Evolutionary conservation across 2,113 vertebrate species (phyloP).

Genomic region (Hirundichthys speculiger): DNA sequence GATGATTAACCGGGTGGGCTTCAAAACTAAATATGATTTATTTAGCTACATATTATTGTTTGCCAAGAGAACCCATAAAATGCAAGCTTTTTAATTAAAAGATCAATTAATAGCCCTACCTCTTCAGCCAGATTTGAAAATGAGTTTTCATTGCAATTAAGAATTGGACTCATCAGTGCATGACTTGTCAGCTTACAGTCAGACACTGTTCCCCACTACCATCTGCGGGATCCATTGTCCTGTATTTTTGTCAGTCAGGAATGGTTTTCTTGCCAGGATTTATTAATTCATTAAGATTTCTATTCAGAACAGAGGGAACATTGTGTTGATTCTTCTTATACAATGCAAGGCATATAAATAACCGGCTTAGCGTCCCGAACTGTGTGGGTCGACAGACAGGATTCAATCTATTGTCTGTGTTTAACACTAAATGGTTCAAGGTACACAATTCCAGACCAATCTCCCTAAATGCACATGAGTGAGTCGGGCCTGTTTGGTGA

Average conservation of each 20-base stretch:
- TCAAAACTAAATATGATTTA: conserved; percentile 71
- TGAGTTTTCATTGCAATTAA: conserved; percentile 81
- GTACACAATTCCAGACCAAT: conserved; percentile 25
- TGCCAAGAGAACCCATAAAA: conserved; percentile 63
- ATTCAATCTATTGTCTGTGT: conserved; percentile 45
- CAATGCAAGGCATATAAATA: conserved; percentile 75
- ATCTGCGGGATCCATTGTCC: conserved; percentile 78
- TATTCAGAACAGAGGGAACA: conserved; percentile 78
- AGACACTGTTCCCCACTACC: conserved; percentile 73
- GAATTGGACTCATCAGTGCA: conserved; percentile 82
- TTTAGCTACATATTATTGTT: conserved; percentile 65
- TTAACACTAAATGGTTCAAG: conserved; percentile 54
- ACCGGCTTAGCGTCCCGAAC: conserved; percentile 59
- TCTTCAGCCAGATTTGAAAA: conserved; percentile 79
- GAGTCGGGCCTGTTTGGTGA: background rate
- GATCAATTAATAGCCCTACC: conserved; percentile 81
- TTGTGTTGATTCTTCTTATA: conserved; percentile 73
- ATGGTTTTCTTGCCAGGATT: conserved; percentile 77
- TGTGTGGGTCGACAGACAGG: conserved; percentile 44
- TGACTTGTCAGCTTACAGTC: conserved; percentile 85
- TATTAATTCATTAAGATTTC: conserved; percentile 84
- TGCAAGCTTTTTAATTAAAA: conserved; percentile 76
- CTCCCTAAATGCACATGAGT: conserved; percentile 4
- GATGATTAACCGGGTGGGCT: conserved; percentile 73
- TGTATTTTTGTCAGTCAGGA: conserved; percentile 68